Evolutionary conservation across 1,140 invertebrate genomes (phyloP), one percentile per base, ranked within the genome.

Genomic region (Lepidurus apus): DNA sequence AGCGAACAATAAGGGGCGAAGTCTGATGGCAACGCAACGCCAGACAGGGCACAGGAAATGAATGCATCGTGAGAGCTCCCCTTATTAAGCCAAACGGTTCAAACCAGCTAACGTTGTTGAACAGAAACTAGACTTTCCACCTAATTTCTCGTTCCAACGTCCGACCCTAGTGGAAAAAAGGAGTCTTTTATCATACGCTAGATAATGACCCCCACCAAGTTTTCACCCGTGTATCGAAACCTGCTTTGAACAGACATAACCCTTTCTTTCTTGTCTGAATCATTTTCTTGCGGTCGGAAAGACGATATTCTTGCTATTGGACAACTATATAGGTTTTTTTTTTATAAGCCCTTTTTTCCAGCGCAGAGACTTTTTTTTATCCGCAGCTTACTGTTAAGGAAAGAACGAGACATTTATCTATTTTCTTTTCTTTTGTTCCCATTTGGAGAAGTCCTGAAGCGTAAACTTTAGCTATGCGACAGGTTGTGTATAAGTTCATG

Each of bases 401-500:
- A 11, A 65, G 53, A 65, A n/a, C 4, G 53, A 21, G 53, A 65
- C 21, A 65, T 65, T 65, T 65, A 65, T 65, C 21, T 65, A 11
- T 7, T 7, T 7, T 65, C 7, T 65, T 21, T 17, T 65, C 21
- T 65, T 65, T 65, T 65, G 7, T 21, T 47, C 7, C 45, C 17
- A 11, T 17, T n/a, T 13, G 17, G 13, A 65, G 53, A 21, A n/a
- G n/a, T 65, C 53, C 53, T 65, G 53, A 65, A 65, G 17, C n/a
- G 53, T 65, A 65, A 65, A 65, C 53, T 65, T 65, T n/a, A 65
- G 53, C 34, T 65, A 65, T 21, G 53, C 53, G 53, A 65, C 53
- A 65, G 53, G 53, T 65, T 65, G 53, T n/a, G 21, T 65, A 65
- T 65, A 65, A 65, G 53, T 7, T 21, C 53, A 65, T 65, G 53